Evolutionary conservation across 2,888 invertebrate genomes (phyloP).

Genomic region (Morinoia aosen): DNA sequence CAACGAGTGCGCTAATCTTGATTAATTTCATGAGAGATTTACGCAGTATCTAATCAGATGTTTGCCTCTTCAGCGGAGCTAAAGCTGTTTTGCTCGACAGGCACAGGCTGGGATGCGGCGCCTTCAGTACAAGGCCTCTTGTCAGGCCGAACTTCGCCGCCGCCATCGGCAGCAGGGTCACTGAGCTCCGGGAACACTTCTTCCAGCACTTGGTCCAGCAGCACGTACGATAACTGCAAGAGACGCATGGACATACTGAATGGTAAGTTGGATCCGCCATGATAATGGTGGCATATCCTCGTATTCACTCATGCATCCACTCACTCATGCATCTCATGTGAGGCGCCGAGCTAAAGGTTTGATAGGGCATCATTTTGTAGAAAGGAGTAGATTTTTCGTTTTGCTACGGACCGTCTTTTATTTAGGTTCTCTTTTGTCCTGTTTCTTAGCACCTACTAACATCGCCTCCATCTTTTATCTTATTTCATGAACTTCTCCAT

Average conservation of each 20-base stretch:
- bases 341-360: no score
- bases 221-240: constrained; percentile 66
- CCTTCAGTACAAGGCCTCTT: background rate
- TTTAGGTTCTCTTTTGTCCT: no score
- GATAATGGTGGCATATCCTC: no score
- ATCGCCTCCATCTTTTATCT: no score
- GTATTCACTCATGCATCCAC: no score
- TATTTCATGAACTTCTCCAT: no score
- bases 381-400: no score
- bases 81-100: background rate
- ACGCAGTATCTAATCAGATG: background rate
- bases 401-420: no score
- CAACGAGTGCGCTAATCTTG: background rate
- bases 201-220: constrained; percentile 82
- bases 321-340: no score
- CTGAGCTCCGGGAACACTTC: constrained; percentile 82
- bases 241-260: background rate
- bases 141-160: background rate
- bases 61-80: background rate
- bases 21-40: background rate
- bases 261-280: no score
- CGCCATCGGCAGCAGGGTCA: background rate
- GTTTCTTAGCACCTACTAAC: no score
- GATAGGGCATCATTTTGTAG: no score
- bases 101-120: background rate